Percentiles rank a stretch among this genome's conserved stretches.
Evolutionary conservation across 2,888 invertebrate species (phyloP).

Genomic region (Drosophila yooni): DNA sequence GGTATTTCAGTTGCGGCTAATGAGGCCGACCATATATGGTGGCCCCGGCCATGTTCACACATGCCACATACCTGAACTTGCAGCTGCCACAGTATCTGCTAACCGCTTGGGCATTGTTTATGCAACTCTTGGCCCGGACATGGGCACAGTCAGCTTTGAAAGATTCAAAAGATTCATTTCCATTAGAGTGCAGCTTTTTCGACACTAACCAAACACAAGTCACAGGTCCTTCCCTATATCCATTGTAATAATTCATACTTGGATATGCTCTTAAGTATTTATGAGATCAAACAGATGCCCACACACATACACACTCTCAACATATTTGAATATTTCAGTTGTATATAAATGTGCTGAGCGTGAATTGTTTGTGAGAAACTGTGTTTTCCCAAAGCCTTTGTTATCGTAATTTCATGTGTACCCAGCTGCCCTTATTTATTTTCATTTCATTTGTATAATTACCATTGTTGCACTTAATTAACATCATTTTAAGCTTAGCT

Average conservation of each 20-base stretch:
- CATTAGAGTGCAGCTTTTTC: constrained; percentile 65
- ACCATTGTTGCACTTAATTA: constrained; percentile 48
- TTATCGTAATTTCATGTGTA: constrained; percentile 30
- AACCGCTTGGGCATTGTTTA: constrained; percentile 35
- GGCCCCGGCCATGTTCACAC: constrained; percentile 36
- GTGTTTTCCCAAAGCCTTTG: constrained; percentile 7
- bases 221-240: constrained; percentile 28
- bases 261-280: constrained; percentile 59
- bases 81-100: constrained; percentile 8
- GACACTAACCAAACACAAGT: constrained; percentile 19
- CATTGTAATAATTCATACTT: constrained; percentile 69
- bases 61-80: constrained; percentile 45
- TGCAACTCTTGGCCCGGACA: constrained; percentile 28
- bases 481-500: constrained; percentile 24
- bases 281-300: constrained; percentile 31
- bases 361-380: neutral
- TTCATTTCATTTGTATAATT: constrained; percentile 28
- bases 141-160: constrained; percentile 21
- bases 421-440: constrained; percentile 24
- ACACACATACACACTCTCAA: constrained; percentile 25
- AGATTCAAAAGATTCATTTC: constrained; percentile 52
- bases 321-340: constrained; percentile 77
- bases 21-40: constrained; percentile 57
- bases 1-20: constrained; percentile 62
- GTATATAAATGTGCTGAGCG: constrained; percentile 25